Percentiles rank a stretch among this genome's conserved stretches.
Evolutionary conservation across 1,140 invertebrate genomes (phyloP).

Genomic region (Drosophila melanica): DNA sequence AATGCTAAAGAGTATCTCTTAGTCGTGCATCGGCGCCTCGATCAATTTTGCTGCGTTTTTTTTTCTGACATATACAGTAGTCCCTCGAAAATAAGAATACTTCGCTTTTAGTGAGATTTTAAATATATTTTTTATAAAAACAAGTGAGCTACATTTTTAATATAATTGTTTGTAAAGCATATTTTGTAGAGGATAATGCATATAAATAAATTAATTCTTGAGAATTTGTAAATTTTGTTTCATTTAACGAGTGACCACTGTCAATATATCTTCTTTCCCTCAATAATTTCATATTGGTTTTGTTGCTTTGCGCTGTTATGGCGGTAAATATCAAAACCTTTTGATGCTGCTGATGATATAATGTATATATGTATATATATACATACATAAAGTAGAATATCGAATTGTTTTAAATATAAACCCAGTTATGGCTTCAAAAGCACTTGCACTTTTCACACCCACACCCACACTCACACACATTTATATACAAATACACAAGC

Average conservation of each 20-base stretch:
- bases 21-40: neutral
- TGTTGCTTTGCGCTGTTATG: conserved; percentile 18
- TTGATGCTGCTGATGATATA: conserved; percentile 38
- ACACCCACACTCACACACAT: neutral
- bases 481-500: too few relatives aligned
- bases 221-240: too few relatives aligned
- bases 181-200: too few relatives aligned
- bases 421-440: conserved; percentile 22
- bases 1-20: neutral
- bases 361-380: conserved; percentile 15
- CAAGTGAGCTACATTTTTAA: too few relatives aligned
- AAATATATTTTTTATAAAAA: too few relatives aligned
- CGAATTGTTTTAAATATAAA: conserved; percentile 47
- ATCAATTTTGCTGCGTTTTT: too few relatives aligned
- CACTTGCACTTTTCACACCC: conserved; percentile 27
- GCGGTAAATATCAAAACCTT: conserved; percentile 39
- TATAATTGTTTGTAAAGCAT: too few relatives aligned
- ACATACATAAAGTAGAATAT: neutral
- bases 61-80: neutral
- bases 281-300: neutral
- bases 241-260: neutral
- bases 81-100: neutral
- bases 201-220: too few relatives aligned
- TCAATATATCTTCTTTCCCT: conserved; percentile 1
- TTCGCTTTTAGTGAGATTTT: too few relatives aligned